phyloP scores from a whole-genome alignment of 2,113 vertebrate genomes.

The Atractosteus spatula region DNA sequence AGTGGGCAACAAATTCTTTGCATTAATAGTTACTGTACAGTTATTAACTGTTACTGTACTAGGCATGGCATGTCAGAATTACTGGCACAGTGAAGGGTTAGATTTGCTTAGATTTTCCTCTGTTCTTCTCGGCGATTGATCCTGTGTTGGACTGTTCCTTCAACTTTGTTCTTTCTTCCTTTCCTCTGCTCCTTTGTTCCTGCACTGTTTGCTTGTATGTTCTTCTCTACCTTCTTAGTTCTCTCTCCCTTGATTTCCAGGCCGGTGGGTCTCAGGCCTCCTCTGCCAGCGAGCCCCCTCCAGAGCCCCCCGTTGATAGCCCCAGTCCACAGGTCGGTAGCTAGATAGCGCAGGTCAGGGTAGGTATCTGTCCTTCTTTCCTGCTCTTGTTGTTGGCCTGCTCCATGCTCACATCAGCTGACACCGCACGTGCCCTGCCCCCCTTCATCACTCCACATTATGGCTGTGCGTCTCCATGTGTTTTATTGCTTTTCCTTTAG shows the following conservation, averaged over 20 bases:
- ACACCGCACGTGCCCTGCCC: background rate
- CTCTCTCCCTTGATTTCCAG: slow-evolving; percentile 55
- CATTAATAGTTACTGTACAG: too few species aligned
- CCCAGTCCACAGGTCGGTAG: slow-evolving; percentile 96
- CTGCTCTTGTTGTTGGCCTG: slow-evolving; percentile 18
- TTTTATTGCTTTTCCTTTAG: background rate
- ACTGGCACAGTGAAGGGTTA: too few species aligned
- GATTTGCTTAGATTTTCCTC: too few species aligned
- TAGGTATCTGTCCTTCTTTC: slow-evolving; percentile 86
- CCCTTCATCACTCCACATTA: background rate
- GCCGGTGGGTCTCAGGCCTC: slow-evolving; percentile 94
- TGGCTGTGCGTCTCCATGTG: background rate
- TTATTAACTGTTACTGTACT: too few species aligned
- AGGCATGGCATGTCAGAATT: too few species aligned
- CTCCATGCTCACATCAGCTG: slow-evolving; percentile 4
- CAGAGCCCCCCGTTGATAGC: slow-evolving; percentile 87
- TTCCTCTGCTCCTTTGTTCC: slow-evolving; percentile 8
- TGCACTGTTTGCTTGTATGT: background rate
- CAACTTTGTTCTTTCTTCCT: background rate
- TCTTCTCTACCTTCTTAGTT: slow-evolving; percentile 7
- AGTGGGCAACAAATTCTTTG: too few species aligned
- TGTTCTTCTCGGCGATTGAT: too few species aligned
- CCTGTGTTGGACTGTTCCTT: background rate
- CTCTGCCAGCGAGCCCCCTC: slow-evolving; percentile 88
- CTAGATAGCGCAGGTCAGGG: slow-evolving; percentile 97